Conservation (phyloP, 1,140 invertebrate species). For the Hormaphis cornu region DNA sequence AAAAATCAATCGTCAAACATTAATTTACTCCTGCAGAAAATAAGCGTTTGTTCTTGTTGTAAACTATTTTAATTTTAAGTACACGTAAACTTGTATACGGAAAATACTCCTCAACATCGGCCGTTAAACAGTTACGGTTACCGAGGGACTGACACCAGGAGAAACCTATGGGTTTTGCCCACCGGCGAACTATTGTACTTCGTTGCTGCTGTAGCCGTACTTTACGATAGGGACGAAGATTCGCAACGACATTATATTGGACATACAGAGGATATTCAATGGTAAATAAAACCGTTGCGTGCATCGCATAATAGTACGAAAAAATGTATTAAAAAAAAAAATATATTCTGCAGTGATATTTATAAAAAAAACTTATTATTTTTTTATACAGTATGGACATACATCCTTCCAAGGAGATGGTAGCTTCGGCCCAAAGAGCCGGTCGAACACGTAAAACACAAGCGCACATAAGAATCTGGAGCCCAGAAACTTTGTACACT, state of each 20-base stretch:
- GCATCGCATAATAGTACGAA: not conserved
- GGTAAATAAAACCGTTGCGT: constrained; percentile 36
- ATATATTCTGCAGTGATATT: not conserved
- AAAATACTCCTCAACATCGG: not conserved
- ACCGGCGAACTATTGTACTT: constrained; percentile 89
- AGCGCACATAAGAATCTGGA: constrained; percentile 90
- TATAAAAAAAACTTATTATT: not conserved
- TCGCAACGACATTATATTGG: constrained; percentile 85
- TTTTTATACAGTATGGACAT: constrained; percentile 55
- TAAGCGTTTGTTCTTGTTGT: no score
- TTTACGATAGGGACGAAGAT: constrained; percentile 82
- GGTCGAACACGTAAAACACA: constrained; percentile 71
- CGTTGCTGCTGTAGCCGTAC: constrained; percentile 80
- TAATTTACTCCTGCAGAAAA: no score
- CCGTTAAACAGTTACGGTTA: constrained; percentile 67
- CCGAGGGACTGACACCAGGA: constrained; percentile 72
- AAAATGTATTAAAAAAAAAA: not conserved
- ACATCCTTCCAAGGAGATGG: constrained; percentile 79
- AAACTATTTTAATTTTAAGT: no score
- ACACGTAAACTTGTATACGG: not conserved
- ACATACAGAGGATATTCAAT: constrained; percentile 82
- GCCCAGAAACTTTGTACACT: constrained; percentile 80
- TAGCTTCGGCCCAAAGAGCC: constrained; percentile 80
- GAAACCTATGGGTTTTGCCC: constrained; percentile 82
- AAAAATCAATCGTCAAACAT: no score